Conservation (phyloP, 92 coral and sea anemone genomes). For the Palythoa grandis region DNA sequence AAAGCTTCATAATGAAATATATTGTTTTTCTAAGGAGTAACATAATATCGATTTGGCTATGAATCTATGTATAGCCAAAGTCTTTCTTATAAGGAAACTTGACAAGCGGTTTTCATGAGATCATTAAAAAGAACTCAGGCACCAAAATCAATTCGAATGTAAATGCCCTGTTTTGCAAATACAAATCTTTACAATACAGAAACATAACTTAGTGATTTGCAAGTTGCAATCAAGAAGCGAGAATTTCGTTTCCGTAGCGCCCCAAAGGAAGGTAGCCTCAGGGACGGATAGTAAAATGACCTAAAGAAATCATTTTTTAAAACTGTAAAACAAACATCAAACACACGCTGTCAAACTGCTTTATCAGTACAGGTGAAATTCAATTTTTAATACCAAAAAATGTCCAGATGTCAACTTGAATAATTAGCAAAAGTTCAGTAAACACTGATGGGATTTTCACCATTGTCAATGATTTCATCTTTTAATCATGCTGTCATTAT, state of each 20-base stretch:
- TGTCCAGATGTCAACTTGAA: conserved; percentile 7
- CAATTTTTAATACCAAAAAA: background rate
- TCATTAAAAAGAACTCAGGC: background rate
- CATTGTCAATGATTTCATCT: background rate
- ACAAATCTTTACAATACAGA: background rate
- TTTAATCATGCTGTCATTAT: background rate
- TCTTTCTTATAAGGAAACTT: background rate
- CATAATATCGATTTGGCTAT: background rate
- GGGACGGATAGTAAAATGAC: background rate
- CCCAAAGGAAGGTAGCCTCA: background rate
- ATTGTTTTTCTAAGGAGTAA: background rate
- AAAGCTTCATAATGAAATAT: background rate
- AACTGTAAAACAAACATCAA: background rate
- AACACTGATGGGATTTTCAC: background rate
- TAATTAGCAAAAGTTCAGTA: conserved; percentile 10
- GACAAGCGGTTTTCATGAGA: background rate
- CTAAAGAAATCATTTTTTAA: background rate
- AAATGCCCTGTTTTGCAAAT: background rate
- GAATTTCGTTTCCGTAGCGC: background rate
- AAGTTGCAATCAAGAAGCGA: background rate
- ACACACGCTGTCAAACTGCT: background rate
- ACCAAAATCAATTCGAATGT: background rate
- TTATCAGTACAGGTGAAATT: background rate
- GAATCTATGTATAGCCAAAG: no score
- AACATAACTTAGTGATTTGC: background rate